These are phyloP conservation scores for Erebia epiphron DNA, from an alignment of 2,888 invertebrate genomes.

Conservation along the genomic window DNA sequence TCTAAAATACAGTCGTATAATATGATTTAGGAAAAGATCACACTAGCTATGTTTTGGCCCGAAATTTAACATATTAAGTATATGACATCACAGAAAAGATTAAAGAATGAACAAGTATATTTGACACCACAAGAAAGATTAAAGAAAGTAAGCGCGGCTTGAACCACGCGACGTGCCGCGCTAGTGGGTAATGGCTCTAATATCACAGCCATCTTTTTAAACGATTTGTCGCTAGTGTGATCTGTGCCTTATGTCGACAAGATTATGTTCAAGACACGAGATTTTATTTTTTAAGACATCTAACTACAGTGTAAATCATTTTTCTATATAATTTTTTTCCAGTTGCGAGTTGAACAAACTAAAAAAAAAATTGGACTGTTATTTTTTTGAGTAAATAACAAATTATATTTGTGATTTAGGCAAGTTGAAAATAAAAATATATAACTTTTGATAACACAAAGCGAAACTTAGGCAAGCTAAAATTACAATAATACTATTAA, in stretches of 20 bases:
- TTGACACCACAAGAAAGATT: too few relatives aligned
- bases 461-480: constrained; percentile 69
- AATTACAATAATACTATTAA: constrained; percentile 34
- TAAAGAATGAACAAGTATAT: not conserved
- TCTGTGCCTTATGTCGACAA: not conserved
- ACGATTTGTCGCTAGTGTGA: not conserved
- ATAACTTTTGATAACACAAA: constrained; percentile 44
- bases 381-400: not conserved
- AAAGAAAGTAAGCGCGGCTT: too few relatives aligned
- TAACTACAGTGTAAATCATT: not conserved
- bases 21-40: not conserved
- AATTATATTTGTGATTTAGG: constrained; percentile 48
- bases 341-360: not conserved
- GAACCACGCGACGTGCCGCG: too few relatives aligned
- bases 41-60: not conserved
- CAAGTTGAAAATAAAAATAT: constrained; percentile 55
- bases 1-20: constrained; percentile 14
- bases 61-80: not conserved
- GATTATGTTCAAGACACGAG: too few relatives aligned
- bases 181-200: too few relatives aligned
- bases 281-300: constrained; percentile 5
- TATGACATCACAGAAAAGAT: not conserved
- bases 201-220: too few relatives aligned
- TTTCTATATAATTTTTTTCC: not conserved
- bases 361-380: not conserved